Percentiles rank a stretch among this genome's conserved stretches.
Conservation (phyloP, 1,140 invertebrate species). For the Hycleus phaleratus region DNA sequence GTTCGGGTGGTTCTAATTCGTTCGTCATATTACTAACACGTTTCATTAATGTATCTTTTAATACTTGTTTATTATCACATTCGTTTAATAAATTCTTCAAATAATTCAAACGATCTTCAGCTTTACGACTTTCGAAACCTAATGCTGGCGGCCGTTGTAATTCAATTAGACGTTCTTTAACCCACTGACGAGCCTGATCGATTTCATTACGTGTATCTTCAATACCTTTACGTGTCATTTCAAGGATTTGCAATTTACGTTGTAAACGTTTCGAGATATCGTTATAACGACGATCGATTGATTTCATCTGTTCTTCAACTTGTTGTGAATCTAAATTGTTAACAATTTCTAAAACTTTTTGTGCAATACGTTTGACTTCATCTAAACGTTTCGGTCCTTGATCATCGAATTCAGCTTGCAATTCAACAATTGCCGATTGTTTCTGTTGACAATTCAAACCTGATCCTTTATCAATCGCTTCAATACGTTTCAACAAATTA, state of each 20-base stretch:
- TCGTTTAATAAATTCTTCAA: constrained; percentile 72
- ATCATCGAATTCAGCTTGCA: constrained; percentile 60
- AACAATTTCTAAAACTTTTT: constrained; percentile 67
- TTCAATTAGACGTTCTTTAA: constrained; percentile 63
- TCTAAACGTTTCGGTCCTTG: constrained; percentile 59
- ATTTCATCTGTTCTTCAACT: constrained; percentile 78
- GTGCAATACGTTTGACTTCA: constrained; percentile 58
- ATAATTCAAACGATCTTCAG: constrained; percentile 62
- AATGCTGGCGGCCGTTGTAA: constrained; percentile 58
- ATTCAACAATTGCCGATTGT: constrained; percentile 59
- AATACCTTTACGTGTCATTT: constrained; percentile 72
- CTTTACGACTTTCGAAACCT: constrained; percentile 66
- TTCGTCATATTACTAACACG: constrained; percentile 73
- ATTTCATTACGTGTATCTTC: constrained; percentile 68
- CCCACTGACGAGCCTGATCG: constrained; percentile 69
- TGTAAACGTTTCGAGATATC: constrained; percentile 77
- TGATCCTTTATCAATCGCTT: constrained; percentile 71
- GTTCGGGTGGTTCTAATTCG: constrained; percentile 74
- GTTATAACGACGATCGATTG: constrained; percentile 70
- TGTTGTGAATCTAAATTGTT: constrained; percentile 84
- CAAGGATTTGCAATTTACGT: constrained; percentile 71
- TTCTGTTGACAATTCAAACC: constrained; percentile 77
- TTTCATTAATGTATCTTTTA: constrained; percentile 74
- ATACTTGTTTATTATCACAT: constrained; percentile 71
- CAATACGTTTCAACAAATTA: constrained; percentile 65